Evolutionary conservation across 2,113 vertebrate genomes (phyloP).

Genomic region (Phaethon lepturus): DNA sequence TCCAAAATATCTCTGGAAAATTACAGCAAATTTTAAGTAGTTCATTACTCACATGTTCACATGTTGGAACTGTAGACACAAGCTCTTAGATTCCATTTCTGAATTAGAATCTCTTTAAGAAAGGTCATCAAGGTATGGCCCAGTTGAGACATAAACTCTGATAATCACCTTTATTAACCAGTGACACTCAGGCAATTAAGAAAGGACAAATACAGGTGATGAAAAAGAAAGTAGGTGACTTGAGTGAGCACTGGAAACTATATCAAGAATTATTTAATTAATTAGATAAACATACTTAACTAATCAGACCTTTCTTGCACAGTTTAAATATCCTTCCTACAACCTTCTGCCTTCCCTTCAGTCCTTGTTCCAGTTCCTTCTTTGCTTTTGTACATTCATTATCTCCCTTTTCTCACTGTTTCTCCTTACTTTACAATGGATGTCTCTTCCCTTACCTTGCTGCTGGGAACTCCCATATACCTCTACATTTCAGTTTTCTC

Average conservation of each 20-base stretch:
- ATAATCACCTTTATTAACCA: slow-evolving; percentile 10
- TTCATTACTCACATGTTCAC: not conserved
- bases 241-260: not conserved
- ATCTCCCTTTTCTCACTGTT: not conserved
- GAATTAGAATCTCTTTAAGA: not conserved
- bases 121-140: not conserved
- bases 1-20: not conserved
- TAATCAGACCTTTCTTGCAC: not conserved
- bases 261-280: slow-evolving; percentile 36
- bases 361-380: not conserved
- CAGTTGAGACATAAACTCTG: not conserved
- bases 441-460: not conserved
- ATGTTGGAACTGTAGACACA: not conserved
- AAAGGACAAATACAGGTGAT: not conserved
- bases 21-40: not conserved
- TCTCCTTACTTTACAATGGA: not conserved
- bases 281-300: not conserved
- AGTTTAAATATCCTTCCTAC: not conserved
- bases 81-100: not conserved
- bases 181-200: not conserved
- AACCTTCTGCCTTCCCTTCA: not conserved
- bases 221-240: slow-evolving; percentile 29
- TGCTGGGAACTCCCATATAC: not conserved
- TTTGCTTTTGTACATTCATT: not conserved
- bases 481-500: not conserved